phyloP scores from a whole-genome alignment of 2,113 vertebrate species.

The Pygoscelis antarcticus region DNA sequence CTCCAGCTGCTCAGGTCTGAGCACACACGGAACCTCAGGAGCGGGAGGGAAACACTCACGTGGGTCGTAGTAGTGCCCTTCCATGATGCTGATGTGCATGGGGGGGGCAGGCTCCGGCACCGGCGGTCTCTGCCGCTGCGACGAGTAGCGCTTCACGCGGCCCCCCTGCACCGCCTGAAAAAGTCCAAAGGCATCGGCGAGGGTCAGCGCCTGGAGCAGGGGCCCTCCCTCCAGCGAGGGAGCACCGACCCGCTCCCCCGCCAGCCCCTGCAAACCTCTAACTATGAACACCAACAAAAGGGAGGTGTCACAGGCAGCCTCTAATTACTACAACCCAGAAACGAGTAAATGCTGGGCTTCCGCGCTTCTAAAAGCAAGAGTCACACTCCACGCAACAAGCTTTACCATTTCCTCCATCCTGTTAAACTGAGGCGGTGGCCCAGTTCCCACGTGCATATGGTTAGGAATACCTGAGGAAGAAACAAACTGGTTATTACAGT shows the following conservation, averaged over 20 bases:
- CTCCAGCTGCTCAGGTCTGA: neutral
- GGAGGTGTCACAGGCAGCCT: neutral
- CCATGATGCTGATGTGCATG: slow-evolving; percentile 96
- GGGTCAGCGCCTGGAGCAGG: neutral
- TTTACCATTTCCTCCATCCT: slow-evolving; percentile 90
- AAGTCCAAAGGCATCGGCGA: neutral
- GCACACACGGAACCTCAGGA: neutral
- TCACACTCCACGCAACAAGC: neutral
- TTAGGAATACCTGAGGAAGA: slow-evolving; percentile 80
- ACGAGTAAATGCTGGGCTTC: fast-evolving
- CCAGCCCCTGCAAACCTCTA: neutral
- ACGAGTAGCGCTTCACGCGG: slow-evolving; percentile 94
- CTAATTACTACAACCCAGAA: neutral
- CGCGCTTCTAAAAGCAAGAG: neutral
- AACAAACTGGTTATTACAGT: neutral
- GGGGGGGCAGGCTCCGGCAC: slow-evolving; percentile 88
- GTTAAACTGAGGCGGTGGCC: slow-evolving; percentile 81
- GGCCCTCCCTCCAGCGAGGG: neutral
- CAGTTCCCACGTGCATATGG: slow-evolving; percentile 83
- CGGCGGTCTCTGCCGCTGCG: slow-evolving; percentile 88
- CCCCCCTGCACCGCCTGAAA: slow-evolving; percentile 81
- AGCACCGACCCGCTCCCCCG: neutral
- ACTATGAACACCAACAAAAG: neutral
- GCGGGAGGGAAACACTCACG: slow-evolving; percentile 75
- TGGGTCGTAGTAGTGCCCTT: slow-evolving; percentile 95